Conservation (phyloP, 1,140 invertebrate species). For the Ridgeia piscesae region DNA sequence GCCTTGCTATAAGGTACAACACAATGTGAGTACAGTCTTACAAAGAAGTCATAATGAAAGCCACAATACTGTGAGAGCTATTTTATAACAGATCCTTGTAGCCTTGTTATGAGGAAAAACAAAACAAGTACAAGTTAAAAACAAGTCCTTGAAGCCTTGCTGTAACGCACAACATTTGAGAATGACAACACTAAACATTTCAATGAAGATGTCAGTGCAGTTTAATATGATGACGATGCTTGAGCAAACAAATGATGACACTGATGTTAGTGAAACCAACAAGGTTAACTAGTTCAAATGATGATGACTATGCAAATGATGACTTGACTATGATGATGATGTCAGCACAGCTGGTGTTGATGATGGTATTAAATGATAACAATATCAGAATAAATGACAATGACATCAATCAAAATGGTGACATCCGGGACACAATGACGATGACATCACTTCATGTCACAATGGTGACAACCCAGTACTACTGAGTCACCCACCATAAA, state of each 20-base stretch:
- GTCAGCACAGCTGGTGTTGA: not conserved
- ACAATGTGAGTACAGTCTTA: too few species aligned
- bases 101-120: too few species aligned
- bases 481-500: not conserved
- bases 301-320: not conserved
- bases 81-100: too few species aligned
- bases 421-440: too few species aligned
- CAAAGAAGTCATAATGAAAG: too few species aligned
- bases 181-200: too few species aligned
- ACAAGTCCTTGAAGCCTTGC: too few species aligned
- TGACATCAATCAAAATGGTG: too few species aligned
- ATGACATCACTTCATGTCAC: not conserved
- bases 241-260: slow-evolving; percentile 6
- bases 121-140: too few species aligned
- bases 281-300: not conserved
- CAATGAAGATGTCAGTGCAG: not conserved
- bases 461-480: not conserved
- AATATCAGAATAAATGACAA: not conserved
- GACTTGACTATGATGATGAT: not conserved
- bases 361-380: not conserved
- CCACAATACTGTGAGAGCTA: too few species aligned
- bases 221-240: not conserved
- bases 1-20: too few species aligned
- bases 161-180: too few species aligned
- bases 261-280: not conserved